Evolutionary conservation across 2,888 invertebrate species (phyloP), one percentile per base, ranked within the genome.

Genomic region (Celastrina argiolus): DNA sequence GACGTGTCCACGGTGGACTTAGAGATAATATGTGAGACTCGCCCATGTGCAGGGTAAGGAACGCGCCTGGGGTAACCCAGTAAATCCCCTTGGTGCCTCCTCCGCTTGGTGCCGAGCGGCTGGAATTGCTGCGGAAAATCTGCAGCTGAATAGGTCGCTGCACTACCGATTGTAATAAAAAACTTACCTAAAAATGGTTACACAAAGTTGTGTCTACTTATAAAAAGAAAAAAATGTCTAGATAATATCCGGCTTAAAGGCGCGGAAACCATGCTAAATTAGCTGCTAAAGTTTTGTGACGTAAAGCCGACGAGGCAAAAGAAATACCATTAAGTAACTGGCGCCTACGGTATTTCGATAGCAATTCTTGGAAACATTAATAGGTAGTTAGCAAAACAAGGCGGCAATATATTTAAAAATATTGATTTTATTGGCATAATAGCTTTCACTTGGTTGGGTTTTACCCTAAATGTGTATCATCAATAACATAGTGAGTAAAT

Each of bases 391-490:
- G 22, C 26, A 22, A 12, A 26, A 51, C 22, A 51, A 45, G 45
- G 16, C 18, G 12, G 22, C 51, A 14, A 12, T 22, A 5, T 51
- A 22, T 22, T 51, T 51, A 12, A 26, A 26, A 51, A 26, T 51
- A 51, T 51, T 51, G 22, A 22, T 51, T 51, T 51, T 51, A 51
- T 51, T 51, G 51, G 51, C 22, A 51, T 26, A 14, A 51, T 26
- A 12, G 51, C 51, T 51, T 51, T 51, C 14, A 14, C 51, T 26
- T 12, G 18, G 51, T 10, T 26, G 51, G 51, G 51, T 51, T 51
- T 51, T 51, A 51, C 51, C 51, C 51, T 22, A 36, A 36, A 51
- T 22, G 22, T 51, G 6, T 51, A 22, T 22, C 12, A 3, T 22
- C 51, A 18, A 16, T 18, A 18, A 28, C 2, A 45, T 2, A 42